Base-by-base conservation (phyloP, 2,888 invertebrate genomes). In the Zygothrica quintamaculata region DNA sequence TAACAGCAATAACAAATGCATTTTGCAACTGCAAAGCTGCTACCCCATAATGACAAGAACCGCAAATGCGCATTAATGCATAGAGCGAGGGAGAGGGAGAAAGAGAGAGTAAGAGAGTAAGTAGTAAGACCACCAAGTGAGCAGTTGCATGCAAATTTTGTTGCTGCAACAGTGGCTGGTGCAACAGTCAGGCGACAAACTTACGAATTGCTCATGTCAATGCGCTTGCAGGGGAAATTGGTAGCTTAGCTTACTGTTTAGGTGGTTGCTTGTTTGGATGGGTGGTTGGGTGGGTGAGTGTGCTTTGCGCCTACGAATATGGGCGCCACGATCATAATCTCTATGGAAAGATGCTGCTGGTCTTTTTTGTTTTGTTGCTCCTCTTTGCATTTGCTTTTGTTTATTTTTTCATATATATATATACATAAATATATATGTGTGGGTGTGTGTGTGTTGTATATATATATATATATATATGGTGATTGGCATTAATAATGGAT, bases 401-500 rank as follows among this genome's bases (percentile, higher is more conserved):
- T 29, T 44, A 40, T 1, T 13, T 34, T 4, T 34, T 34, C 5
- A 4, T 34, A 6, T 57, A n/a, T n/a, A n/a, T n/a, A n/a, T n/a
- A n/a, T n/a, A n/a, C n/a, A n/a, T n/a, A n/a, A n/a, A n/a, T n/a
- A n/a, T n/a, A n/a, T n/a, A n/a, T n/a, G n/a, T n/a, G n/a, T n/a
- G n/a, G n/a, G n/a, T n/a, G n/a, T n/a, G n/a, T n/a, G n/a, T n/a
- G n/a, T n/a, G n/a, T n/a, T n/a, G n/a, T n/a, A n/a, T n/a, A n/a
- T n/a, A n/a, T n/a, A n/a, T n/a, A n/a, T 61, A 43, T 68, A 65
- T 84, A 65, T 82, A 77, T 89, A 90, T 90, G 89, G 89, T 91
- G 91, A 91, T 91, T 90, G 90, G 91, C 90, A 90, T 90, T 90
- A 90, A 91, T 90, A 90, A 90, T 90, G 90, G 90, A 90, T 90